Evolutionary conservation across 2,888 invertebrate genomes (phyloP), one percentile per base, ranked within the genome.

Genomic region (Myathropa florea): DNA sequence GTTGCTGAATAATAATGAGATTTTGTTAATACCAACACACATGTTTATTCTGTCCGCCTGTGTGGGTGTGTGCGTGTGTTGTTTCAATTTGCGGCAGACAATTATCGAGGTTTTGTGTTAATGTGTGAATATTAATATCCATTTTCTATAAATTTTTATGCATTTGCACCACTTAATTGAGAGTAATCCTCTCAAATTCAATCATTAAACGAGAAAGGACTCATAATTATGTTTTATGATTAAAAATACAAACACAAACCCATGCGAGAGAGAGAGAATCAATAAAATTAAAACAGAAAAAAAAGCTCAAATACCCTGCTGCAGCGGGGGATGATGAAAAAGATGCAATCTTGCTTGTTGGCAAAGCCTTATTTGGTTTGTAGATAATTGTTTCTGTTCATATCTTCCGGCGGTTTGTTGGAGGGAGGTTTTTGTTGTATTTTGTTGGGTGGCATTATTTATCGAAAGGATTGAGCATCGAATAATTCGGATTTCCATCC

Each of bases 151-250:
- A 26, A 53, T 28, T 73, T 76, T 60, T 64, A 76, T 71, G 55
- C 39, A 12, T 80, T 72, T 61, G 71, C 71, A 81, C 76, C 76
- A 76, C 71, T 85, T 81, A 85, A 81, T 85, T 85, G 72, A 30
- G 68, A 68, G 76, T 77, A 77, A 81, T 85, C 84, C 81, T 33
- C 26, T 61, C 30, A 81, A 72, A 76, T 80, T 67, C 67, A 55
- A 81, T 72, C 71, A 84, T 67, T 64, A 30, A 67, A 72, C 57
- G 21, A 60, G 55, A 72, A 83, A 67, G 21, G 9, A 36, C 53
- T 67, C 18, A 60, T 76, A 81, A 81, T 81, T 81, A 59, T 71
- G 33, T 77, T 82, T 82, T 82, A 18, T 39, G 71, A 77, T 77
- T 82, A 78, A 65, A 65, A 61, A 39, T 46, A 30, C 28, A 71